Evolutionary conservation across 2,797 vertebrate genomes (phyloP).

Genomic region (Mormyrus hasselquistii): DNA sequence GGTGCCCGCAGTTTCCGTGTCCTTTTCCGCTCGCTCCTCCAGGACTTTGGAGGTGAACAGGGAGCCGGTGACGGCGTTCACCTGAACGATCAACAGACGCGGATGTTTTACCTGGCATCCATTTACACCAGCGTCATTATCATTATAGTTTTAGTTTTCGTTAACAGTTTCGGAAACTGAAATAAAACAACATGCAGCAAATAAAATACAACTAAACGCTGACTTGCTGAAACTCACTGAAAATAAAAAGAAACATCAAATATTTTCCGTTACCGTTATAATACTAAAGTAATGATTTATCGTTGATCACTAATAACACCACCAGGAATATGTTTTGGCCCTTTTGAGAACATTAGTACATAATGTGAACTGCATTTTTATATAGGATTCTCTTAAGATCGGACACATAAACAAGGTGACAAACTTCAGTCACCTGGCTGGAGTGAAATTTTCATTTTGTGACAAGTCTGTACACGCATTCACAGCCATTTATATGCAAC

Average conservation of each 20-base stretch:
- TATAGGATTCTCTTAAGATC: background rate
- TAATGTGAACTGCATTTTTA: background rate
- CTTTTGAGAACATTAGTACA: background rate
- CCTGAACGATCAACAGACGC: conserved; percentile 51
- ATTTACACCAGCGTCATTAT: background rate
- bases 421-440: background rate
- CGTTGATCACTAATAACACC: background rate
- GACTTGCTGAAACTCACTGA: background rate
- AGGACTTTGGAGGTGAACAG: conserved; percentile 93
- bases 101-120: background rate
- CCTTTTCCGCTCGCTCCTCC: conserved; percentile 84
- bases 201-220: background rate
- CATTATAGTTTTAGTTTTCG: background rate
- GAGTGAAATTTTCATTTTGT: background rate
- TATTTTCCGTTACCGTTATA: background rate
- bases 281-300: background rate
- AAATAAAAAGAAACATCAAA: background rate
- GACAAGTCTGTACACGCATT: background rate
- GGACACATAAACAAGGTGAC: background rate
- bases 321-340: background rate
- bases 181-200: background rate
- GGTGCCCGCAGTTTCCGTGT: conserved; percentile 39
- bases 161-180: background rate
- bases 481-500: background rate
- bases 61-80: conserved; percentile 85